Base-by-base conservation (phyloP, 2,888 invertebrate species). In the Eupithecia inturbata region DNA sequence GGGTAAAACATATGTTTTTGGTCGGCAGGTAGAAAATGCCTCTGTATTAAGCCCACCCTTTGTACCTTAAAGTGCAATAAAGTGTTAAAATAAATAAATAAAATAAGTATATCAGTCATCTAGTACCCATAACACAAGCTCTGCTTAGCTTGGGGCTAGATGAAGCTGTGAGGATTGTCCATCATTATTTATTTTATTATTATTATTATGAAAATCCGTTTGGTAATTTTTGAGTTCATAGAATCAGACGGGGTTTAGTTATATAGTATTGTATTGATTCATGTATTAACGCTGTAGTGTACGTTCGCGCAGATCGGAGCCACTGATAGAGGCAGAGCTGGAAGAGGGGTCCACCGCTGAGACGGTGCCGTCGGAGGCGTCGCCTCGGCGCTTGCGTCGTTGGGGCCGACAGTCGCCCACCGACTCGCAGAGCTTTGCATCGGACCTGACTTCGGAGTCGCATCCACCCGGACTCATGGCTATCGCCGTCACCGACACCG, bases 401-500 rank as follows among this genome's bases (percentile, higher is more conserved):
- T 71, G 64, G 68, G 28, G 41, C 19, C 19, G 5, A 10, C 49
- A 31, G 9, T 71, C 67, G 6, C 63, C 70, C 26, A 7, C 19
- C 0, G 71, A 67, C 2, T 49, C 66, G 1, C 39, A 67, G 22
- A 63, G 26, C 22, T 7, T 68, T 10, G 57, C 68, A 26, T 71
- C 71, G 7, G 74, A 71, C 14, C 22, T 68, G 1, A 41, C 64
- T 33, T 31, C 64, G 36, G 36, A 33, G 12, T 36, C 28, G 2
- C 71, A 33, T 16, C 74, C 70, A 12, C 57, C 39, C 4, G 70
- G 70, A 12, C n/a, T 70, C 60, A 70, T 73, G 4, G 62, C 70
- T 1, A 39, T 73, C 63, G 49, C 63, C 66, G 0, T 16, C 33
- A 6, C 39, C 0, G 57, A 68, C 39, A 1, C 36, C 10, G 60